Evolutionary conservation across 2,113 vertebrate genomes (phyloP).

Genomic region (Catharus minimus): DNA sequence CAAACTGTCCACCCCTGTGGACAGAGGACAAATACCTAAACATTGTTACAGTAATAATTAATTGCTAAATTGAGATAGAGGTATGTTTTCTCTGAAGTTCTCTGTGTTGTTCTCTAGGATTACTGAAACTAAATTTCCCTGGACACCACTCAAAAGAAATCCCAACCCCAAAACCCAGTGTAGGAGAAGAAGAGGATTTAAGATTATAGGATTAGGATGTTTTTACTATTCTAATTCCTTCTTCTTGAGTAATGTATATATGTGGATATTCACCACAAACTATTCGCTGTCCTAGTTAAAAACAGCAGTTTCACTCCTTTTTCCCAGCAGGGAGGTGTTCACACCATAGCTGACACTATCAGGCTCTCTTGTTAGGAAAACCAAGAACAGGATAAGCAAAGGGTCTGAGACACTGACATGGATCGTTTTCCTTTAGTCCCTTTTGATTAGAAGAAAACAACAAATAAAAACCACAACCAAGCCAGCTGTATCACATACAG

Average conservation of each 20-base stretch:
- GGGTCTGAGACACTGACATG: neutral
- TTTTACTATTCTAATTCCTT: conserved; percentile 34
- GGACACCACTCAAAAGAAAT: neutral
- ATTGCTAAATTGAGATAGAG: neutral
- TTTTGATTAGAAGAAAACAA: neutral
- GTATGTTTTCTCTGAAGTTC: neutral
- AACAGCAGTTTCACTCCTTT: neutral
- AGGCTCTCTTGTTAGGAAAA: neutral
- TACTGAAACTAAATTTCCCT: neutral
- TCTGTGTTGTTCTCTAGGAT: neutral
- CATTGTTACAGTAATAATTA: neutral
- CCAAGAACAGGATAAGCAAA: neutral
- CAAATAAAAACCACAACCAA: neutral
- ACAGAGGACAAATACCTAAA: neutral
- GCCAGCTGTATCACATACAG: fast-evolving
- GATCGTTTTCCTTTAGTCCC: neutral
- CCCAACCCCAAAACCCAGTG: neutral
- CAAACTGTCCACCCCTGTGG: neutral
- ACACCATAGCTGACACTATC: neutral
- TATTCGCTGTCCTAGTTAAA: neutral
- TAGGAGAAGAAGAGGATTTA: neutral
- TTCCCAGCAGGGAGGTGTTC: conserved; percentile 16
- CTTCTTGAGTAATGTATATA: neutral
- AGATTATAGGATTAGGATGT: conserved; percentile 9
- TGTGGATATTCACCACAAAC: neutral